phyloP scores from a whole-genome alignment of 2,797 vertebrate genomes.

The Salmo trutta region DNA sequence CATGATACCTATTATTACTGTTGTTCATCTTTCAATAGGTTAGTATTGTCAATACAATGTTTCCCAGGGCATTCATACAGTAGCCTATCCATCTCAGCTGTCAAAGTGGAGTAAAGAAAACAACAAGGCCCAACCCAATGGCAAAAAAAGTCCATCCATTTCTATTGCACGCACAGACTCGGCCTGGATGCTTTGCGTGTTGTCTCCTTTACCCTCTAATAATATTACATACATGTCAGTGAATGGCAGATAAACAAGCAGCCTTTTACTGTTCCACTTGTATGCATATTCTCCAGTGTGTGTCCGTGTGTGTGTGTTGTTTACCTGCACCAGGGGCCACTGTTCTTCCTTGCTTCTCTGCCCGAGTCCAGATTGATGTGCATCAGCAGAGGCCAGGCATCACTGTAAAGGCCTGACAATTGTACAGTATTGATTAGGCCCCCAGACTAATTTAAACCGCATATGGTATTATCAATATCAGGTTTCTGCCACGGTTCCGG shows the following conservation, averaged over 20 bases:
- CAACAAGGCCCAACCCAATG: conserved; percentile 27
- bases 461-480: conserved; percentile 64
- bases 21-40: conserved; percentile 18
- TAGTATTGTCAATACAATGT: conserved; percentile 12
- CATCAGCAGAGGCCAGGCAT: conserved; percentile 63
- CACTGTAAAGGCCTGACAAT: conserved; percentile 61
- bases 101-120: conserved; percentile 19
- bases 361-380: conserved; percentile 65
- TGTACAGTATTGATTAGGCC: conserved; percentile 63
- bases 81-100: background rate
- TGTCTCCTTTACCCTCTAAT: background rate
- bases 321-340: conserved; percentile 41
- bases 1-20: background rate
- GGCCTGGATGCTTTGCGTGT: background rate
- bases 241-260: conserved; percentile 43
- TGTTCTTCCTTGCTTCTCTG: conserved; percentile 48
- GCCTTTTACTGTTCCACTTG: conserved; percentile 20
- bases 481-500: conserved; percentile 25
- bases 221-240: conserved; percentile 23
- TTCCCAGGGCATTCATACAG: conserved; percentile 14
- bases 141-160: conserved; percentile 22
- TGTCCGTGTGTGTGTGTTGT: conserved; percentile 30
- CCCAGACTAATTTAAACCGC: conserved; percentile 63
- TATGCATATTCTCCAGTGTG: conserved; percentile 45
- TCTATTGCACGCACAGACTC: background rate